Evolutionary conservation across 2,113 vertebrate genomes (phyloP).

Genomic region (Sorex fumeus): DNA sequence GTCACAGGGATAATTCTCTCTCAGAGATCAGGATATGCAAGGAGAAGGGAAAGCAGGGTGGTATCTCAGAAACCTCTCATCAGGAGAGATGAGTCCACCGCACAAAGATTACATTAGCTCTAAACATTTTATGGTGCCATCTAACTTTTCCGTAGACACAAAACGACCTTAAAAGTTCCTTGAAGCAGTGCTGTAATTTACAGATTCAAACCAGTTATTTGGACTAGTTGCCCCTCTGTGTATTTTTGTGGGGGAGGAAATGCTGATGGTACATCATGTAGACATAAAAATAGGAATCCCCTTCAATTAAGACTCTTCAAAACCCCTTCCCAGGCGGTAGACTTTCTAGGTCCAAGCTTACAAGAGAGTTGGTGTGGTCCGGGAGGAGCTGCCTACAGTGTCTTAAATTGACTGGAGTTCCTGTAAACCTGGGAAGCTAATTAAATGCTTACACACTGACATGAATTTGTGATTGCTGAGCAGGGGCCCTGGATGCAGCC

Average conservation of each 20-base stretch:
- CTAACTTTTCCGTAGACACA: constrained; percentile 84
- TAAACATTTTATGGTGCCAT: constrained; percentile 85
- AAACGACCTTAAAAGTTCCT: constrained; percentile 87
- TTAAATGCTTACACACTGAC: constrained; percentile 86
- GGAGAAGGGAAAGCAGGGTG: constrained; percentile 44
- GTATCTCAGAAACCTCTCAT: constrained; percentile 57
- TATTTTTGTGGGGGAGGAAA: constrained; percentile 84
- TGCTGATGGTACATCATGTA: constrained; percentile 85
- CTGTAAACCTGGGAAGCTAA: constrained; percentile 86
- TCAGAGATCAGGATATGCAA: constrained; percentile 61
- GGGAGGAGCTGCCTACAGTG: constrained; percentile 80
- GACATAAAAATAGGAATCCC: constrained; percentile 87
- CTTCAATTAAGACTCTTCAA: constrained; percentile 88
- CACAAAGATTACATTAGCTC: constrained; percentile 83
- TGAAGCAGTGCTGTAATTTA: constrained; percentile 86
- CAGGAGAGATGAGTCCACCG: constrained; percentile 67
- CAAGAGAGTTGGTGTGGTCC: constrained; percentile 24
- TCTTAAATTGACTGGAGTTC: constrained; percentile 86
- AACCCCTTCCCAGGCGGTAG: constrained; percentile 79
- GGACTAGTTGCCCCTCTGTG: constrained; percentile 78
- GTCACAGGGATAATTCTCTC: constrained; percentile 53
- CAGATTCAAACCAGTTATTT: constrained; percentile 88
- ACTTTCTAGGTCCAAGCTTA: constrained; percentile 83
- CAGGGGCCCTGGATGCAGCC: constrained; percentile 82
- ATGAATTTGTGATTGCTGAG: constrained; percentile 86